Percentiles rank a stretch among this genome's conserved stretches.
phyloP scores from a whole-genome alignment of 2,888 invertebrate genomes.

The Ormyrus thymus region DNA sequence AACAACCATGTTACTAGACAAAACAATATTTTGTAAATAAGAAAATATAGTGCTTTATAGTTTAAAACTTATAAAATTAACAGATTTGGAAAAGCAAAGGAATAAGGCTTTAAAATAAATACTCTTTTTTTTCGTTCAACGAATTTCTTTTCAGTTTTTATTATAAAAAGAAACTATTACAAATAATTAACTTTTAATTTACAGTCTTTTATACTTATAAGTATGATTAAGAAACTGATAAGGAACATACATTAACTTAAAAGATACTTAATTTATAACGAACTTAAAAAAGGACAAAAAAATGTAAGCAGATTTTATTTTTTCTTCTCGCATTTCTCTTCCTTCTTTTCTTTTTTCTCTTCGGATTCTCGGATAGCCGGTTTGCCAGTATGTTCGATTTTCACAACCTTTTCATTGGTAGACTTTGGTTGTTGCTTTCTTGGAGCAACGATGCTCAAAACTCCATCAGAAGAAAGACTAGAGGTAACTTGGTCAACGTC shows the following conservation, averaged over 20 bases:
- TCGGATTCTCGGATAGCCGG: slow-evolving; percentile 61
- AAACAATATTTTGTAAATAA: neutral
- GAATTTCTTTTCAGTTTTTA: slow-evolving; percentile 26
- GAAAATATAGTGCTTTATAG: too few species aligned
- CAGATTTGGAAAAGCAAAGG: too few species aligned
- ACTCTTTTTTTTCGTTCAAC: slow-evolving; percentile 33
- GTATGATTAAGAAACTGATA: slow-evolving; percentile 4
- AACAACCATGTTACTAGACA: too few species aligned
- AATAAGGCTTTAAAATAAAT: neutral
- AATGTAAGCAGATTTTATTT: slow-evolving; percentile 25
- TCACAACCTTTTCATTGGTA: slow-evolving; percentile 62
- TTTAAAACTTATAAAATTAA: too few species aligned
- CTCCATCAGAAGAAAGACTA: slow-evolving; percentile 88
- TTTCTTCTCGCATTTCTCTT: slow-evolving; percentile 53
- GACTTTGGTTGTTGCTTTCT: slow-evolving; percentile 75
- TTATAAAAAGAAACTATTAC: slow-evolving; percentile 37
- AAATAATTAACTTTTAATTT: slow-evolving; percentile 1
- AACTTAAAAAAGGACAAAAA: slow-evolving; percentile 24
- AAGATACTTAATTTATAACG: slow-evolving; percentile 32
- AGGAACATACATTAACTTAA: slow-evolving; percentile 32
- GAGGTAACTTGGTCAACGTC: slow-evolving; percentile 86
- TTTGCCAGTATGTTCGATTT: slow-evolving; percentile 68
- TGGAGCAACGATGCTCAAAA: slow-evolving; percentile 85
- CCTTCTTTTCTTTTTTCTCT: slow-evolving; percentile 43
- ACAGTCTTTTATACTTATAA: slow-evolving; percentile 18